phyloP scores from a whole-genome alignment of 2,888 invertebrate species.

The Dermolepida albohirtum region DNA sequence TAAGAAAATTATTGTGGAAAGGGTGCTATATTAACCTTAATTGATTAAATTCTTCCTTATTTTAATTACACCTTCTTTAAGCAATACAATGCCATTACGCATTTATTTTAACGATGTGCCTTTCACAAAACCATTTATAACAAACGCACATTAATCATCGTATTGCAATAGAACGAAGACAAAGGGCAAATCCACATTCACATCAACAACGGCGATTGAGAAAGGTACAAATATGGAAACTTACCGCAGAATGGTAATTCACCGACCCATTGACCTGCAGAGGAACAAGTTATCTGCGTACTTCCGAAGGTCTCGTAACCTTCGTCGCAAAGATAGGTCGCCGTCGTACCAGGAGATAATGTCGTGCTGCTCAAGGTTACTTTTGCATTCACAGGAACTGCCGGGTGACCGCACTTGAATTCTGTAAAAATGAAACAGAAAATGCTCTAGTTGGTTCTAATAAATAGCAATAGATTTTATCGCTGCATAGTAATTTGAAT shows the following conservation, averaged over 20 bases:
- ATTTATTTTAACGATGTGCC: too few relatives aligned
- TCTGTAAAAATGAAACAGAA: constrained; percentile 42
- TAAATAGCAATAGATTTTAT: not conserved
- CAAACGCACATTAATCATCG: too few relatives aligned
- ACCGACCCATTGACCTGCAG: constrained; percentile 81
- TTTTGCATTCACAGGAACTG: constrained; percentile 85
- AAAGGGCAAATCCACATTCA: not conserved
- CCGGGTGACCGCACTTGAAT: constrained; percentile 80
- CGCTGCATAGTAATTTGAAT: not conserved
- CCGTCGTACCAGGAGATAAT: constrained; percentile 71
- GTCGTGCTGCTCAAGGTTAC: constrained; percentile 72
- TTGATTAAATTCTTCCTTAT: too few relatives aligned
- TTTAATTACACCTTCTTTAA: too few relatives aligned
- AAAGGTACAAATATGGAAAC: constrained; percentile 51
- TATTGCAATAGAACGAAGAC: too few relatives aligned
- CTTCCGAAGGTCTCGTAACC: constrained; percentile 89
- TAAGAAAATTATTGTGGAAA: too few relatives aligned
- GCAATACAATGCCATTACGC: too few relatives aligned
- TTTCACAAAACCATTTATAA: too few relatives aligned
- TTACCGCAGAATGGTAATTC: constrained; percentile 89
- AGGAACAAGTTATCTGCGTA: constrained; percentile 76
- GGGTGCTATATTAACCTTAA: too few relatives aligned
- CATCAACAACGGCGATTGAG: too few relatives aligned
- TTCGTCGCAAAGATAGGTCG: constrained; percentile 86
- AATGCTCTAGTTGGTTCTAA: constrained; percentile 8